phyloP scores from a whole-genome alignment of 23 tunicate species.

The Diplosoma virens region DNA sequence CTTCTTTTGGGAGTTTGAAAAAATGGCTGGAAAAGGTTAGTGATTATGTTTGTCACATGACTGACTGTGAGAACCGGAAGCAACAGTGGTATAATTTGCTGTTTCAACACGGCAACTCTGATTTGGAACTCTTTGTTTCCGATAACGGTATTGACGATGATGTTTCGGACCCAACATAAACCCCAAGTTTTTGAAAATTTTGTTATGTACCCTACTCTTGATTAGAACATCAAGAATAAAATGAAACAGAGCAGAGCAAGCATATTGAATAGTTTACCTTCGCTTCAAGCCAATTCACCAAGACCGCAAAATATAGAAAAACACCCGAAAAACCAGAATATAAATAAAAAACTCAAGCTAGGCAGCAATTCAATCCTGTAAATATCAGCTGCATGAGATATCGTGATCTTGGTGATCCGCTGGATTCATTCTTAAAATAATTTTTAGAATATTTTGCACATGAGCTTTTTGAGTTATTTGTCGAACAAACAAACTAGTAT shows the following conservation, averaged over 20 bases:
- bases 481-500: neutral
- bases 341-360: neutral
- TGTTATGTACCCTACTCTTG: neutral
- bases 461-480: neutral
- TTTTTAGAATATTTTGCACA: neutral
- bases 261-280: neutral
- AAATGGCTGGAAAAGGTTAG: neutral
- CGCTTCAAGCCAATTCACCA: neutral
- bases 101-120: neutral
- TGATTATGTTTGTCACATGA: neutral
- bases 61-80: neutral
- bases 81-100: neutral
- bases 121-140: neutral
- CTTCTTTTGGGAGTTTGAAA: neutral
- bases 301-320: neutral
- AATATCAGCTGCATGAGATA: neutral
- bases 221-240: neutral
- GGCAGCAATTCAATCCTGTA: neutral
- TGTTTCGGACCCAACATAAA: neutral
- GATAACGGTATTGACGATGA: neutral
- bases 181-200: neutral
- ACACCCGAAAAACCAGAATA: neutral
- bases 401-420: too few relatives aligned
- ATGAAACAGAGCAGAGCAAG: neutral
- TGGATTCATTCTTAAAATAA: neutral